These are phyloP conservation scores for Bombus difficillimus DNA, from an alignment of 1,140 invertebrate genomes.

Conservation along the genomic window DNA sequence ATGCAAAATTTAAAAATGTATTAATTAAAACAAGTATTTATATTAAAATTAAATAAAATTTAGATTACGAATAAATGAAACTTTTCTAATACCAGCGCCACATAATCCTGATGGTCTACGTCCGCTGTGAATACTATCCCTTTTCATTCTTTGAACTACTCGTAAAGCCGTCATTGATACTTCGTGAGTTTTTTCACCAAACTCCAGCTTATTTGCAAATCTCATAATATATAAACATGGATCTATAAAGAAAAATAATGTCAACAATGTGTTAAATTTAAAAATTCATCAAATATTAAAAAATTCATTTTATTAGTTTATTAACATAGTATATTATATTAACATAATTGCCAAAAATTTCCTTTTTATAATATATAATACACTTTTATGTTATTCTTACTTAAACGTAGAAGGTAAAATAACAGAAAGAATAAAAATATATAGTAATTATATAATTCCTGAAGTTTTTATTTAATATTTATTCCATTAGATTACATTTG, in stretches of 20 bases:
- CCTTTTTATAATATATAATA: background rate
- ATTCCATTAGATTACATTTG: background rate
- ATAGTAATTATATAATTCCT: background rate
- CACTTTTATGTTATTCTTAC: background rate
- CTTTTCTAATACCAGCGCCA: constrained; percentile 90
- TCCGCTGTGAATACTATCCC: constrained; percentile 98
- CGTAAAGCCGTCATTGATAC: constrained; percentile 97
- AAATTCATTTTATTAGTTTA: background rate
- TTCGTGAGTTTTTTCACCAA: constrained; percentile 95
- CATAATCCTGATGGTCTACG: constrained; percentile 97
- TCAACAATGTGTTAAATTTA: background rate
- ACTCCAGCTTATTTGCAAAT: constrained; percentile 96
- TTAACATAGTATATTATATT: background rate
- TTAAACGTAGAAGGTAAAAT: background rate
- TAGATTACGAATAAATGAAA: constrained; percentile 28
- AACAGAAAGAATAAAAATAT: background rate
- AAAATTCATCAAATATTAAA: background rate
- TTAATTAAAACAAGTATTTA: background rate
- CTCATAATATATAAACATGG: constrained; percentile 97
- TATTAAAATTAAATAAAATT: background rate
- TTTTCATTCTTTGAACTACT: constrained; percentile 98
- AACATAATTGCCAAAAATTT: background rate
- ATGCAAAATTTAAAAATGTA: background rate
- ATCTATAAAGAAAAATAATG: constrained; percentile 85
- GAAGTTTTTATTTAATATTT: background rate